Base-by-base conservation (phyloP, 2,888 invertebrate genomes). In the Pseudoips prasinana region DNA sequence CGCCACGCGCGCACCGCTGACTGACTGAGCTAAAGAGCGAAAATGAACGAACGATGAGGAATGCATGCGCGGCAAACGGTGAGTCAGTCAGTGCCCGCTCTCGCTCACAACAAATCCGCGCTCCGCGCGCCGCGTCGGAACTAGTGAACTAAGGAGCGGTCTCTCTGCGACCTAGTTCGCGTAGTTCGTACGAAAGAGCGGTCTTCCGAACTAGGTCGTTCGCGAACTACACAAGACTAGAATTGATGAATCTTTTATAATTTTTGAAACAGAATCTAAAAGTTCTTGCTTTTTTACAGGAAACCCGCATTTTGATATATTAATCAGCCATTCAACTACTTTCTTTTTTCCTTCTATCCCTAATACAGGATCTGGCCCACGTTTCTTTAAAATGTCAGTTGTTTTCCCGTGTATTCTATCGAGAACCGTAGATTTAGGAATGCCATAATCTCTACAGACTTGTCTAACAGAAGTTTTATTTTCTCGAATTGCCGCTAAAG, bases 191-290 rank as follows among this genome's bases (percentile, higher is more conserved):
- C 10, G 9, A 18, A 8, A 10, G 28, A 19, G 25, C 25, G 14
- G 23, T 23, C 23, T 23, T 25, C 8, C 14, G 29, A 29, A 29
- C 29, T 29, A 29, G 29, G 10, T 29, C 29, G 31, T 32, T 32
- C 31, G 31, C 25, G 25, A 32, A 32, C 31, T 32, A 32, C 31
- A 25, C 31, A 32, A 32, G 31, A 19, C 31, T 32, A 32, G 10
- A 14, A n/a, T n/a, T n/a, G n/a, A n/a, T n/a, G n/a, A n/a, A n/a
- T 23, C 10, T 23, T 23, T 8, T 23, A 1, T 4, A 2, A 5
- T n/a, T n/a, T n/a, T n/a, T n/a, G n/a, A n/a, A n/a, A n/a, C n/a
- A n/a, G n/a, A n/a, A n/a, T n/a, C n/a, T n/a, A n/a, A n/a, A n/a
- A n/a, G n/a, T n/a, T n/a, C n/a, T n/a, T n/a, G n/a, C n/a, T n/a